Evolutionary conservation across 2,113 vertebrate species (phyloP).

Genomic region (Neomonachus schauinslandi): DNA sequence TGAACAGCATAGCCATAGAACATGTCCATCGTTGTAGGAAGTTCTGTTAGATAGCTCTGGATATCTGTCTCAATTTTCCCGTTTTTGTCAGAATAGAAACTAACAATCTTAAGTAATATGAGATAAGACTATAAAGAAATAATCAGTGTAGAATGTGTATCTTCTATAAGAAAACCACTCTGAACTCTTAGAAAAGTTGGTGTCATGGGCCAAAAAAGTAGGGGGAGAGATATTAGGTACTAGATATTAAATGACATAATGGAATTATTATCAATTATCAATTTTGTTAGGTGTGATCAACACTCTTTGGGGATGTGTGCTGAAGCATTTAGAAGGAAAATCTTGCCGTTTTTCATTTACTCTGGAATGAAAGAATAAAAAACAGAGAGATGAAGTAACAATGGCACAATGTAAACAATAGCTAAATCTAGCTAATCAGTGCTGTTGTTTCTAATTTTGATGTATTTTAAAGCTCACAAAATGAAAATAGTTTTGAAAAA

Average conservation of each 20-base stretch:
- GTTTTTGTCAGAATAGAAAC: background rate
- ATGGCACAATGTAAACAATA: background rate
- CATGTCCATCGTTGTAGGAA: background rate
- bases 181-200: background rate
- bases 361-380: background rate
- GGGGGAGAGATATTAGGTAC: background rate
- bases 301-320: background rate
- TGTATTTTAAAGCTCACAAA: background rate
- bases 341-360: slow-evolving; percentile 19
- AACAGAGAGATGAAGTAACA: background rate
- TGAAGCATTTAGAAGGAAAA: background rate
- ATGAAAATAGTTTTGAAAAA: background rate
- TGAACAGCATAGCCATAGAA: background rate
- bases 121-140: background rate
- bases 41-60: background rate
- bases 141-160: background rate
- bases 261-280: background rate
- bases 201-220: background rate
- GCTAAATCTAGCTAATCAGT: background rate
- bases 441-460: slow-evolving; percentile 10
- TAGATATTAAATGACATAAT: background rate
- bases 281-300: background rate
- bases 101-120: background rate
- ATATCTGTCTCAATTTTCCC: background rate
- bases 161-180: background rate